Conservation (phyloP, 2,888 invertebrate genomes). For the Chamaedrilus cognettii region DNA sequence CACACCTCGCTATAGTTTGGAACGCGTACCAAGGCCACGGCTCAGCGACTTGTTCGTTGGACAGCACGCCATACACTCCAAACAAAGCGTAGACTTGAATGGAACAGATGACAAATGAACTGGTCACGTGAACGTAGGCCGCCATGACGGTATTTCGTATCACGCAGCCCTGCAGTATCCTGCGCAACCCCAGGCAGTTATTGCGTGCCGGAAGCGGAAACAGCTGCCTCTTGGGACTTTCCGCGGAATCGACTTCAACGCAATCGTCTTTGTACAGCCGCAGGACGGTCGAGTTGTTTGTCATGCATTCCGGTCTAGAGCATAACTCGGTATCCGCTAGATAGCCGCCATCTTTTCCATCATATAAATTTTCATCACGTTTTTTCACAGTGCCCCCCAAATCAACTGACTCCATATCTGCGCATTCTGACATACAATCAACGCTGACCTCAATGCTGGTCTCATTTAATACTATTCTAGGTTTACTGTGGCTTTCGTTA, state of each 20-base stretch:
- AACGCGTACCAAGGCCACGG: conserved; percentile 66
- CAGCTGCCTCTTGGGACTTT: conserved; percentile 9
- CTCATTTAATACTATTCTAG: too few species aligned
- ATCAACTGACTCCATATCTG: too few species aligned
- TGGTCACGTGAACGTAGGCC: conserved; percentile 63
- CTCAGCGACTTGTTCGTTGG: conserved; percentile 48
- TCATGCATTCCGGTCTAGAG: too few species aligned
- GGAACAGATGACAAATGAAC: conserved; percentile 64
- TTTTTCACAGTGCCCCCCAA: too few species aligned
- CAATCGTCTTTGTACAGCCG: too few species aligned
- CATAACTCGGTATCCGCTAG: conserved; percentile 42
- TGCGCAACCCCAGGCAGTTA: conserved; percentile 39
- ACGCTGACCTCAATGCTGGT: not conserved
- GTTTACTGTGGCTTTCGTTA: too few species aligned
- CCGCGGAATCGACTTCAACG: not conserved
- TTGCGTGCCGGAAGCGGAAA: conserved; percentile 17
- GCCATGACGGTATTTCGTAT: conserved; percentile 63
- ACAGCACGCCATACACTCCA: conserved; percentile 62
- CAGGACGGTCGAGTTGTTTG: too few species aligned
- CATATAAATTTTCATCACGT: not conserved
- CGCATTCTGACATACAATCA: too few species aligned
- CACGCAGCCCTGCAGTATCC: conserved; percentile 54
- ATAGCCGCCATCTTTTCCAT: conserved; percentile 35
- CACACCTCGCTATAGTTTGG: conserved; percentile 59
- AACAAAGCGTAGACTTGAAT: conserved; percentile 63